These are phyloP conservation scores for Prorops nasuta DNA, from an alignment of 1,140 invertebrate genomes.

Conservation along the genomic window DNA sequence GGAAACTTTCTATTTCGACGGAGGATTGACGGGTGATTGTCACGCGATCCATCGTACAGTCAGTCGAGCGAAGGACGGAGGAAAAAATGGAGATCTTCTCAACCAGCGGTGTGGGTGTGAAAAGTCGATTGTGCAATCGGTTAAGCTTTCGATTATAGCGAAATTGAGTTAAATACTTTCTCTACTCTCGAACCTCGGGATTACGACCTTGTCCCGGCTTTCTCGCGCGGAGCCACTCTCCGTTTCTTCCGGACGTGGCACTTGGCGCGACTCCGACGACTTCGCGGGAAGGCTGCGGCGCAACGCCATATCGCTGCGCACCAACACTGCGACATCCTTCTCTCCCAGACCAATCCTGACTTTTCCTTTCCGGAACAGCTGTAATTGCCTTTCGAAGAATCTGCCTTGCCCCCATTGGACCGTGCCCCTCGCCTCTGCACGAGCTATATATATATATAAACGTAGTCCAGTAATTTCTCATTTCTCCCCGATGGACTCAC, in stretches of 20 bases:
- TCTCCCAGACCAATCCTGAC: not conserved
- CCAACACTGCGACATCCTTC: conserved; percentile 7
- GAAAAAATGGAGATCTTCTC: no score
- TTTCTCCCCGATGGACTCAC: no score
- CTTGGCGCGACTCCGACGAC: not conserved
- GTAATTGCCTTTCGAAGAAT: conserved; percentile 9
- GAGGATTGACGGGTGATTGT: no score
- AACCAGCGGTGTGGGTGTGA: no score
- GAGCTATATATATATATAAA: no score
- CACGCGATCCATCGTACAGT: no score
- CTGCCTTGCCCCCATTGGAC: not conserved
- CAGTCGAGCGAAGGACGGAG: no score
- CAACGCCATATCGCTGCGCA: conserved; percentile 5
- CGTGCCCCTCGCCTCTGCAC: not conserved
- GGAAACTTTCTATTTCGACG: no score
- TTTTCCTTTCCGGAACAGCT: not conserved
- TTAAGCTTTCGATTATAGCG: no score
- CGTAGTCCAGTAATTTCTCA: no score
- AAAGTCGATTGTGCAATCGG: no score
- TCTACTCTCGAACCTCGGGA: conserved; percentile 29
- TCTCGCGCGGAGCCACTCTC: conserved; percentile 25
- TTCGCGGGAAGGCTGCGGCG: no score
- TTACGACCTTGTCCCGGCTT: conserved; percentile 33
- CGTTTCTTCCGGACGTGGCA: conserved; percentile 25
- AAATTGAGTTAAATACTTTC: conserved; percentile 27